Base-by-base conservation (phyloP, 2,113 vertebrate genomes). In the Bubo scandiacus region DNA sequence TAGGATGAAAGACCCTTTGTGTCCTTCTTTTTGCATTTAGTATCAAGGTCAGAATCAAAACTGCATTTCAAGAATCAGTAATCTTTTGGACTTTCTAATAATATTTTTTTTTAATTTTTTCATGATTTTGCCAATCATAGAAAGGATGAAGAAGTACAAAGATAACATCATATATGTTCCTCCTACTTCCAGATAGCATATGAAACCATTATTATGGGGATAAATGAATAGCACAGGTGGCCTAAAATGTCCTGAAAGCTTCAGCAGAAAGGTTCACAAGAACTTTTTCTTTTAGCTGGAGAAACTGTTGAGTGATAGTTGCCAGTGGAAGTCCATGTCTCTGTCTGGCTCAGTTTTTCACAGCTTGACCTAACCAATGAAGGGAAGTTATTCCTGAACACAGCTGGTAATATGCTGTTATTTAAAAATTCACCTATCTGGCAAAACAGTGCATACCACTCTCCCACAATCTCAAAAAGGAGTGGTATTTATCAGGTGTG, bases 201-300 rank as follows among this genome's bases (percentile, higher is more conserved):
- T 86, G 10, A 89, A 93, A 83, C 70, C 36, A 75, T 96, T 92
- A 85, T 82, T 94, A 34, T n/a, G 45, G 59, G 78, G 32, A 73
- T 73, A 96, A 96, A 92, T 85, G 17, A 94, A 52, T 61, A 94
- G 54, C 61, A 45, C 42, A 30, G n/a, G 49, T 95, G 72, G 77
- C 67, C 54, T 32, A 57, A 92, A 70, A 86, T 81, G 36, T 90
- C 42, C 42, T 93, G 86, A 96, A 88, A 77, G 62, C 91, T 86
- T 88, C 42, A 68, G 30, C 84, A 73, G 77, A 81, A 58, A 88
- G 55, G 72, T 19, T 55, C 59, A 40, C 18, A n/a, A 94, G 55
- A 57, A 36, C 59, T 62, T 62, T 18, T 80, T 59, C 40, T 74
- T 88, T 92, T 45, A 85, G 43, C 36, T 54, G 63, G 59, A 71